Evolutionary conservation across 2,113 vertebrate genomes (phyloP), one percentile per base, ranked within the genome.

Genomic region (Misgurnus anguillicaudatus): DNA sequence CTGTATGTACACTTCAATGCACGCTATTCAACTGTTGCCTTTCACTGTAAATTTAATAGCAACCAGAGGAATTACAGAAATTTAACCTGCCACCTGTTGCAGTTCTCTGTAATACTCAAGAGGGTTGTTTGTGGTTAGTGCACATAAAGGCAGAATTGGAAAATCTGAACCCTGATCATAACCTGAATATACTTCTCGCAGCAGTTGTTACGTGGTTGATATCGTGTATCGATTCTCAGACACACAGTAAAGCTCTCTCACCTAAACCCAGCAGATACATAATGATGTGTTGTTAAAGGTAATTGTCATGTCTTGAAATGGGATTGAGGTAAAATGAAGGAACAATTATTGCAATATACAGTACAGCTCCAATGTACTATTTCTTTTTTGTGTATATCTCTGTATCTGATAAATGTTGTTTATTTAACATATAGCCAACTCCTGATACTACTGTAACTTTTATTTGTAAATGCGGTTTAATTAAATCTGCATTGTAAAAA

Each of bases 221-320:
- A 61, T 31, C 45, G 71, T 61, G 71, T 47, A 61, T 61, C 8
- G 71, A 74, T 74, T 31, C 14, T 74, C 53, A 24, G 57, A 47
- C 5, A 39, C 38, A 47, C 57, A 48, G 77, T 38, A 77, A 66
- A 57, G 51, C 51, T 68, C 38, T 21, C 14, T 42, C 51, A 3
- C 24, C 11, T 5, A n/a, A 78, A 14, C 38, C n/a, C 3, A 16
- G 24, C 39, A 36, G 21, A 60, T 47, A 47, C 65, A 24, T 69
- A 47, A 74, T 61, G 71, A 74, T 51, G 36, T 45, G 76, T 45
- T 57, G 48, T 70, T 68, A 78, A 75, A 74, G 39, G 9, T 24
- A 61, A 74, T 45, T 42, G 57, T 74, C 71, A 74, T 10, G 71
- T 61, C 14, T 74, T 74, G n/a, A 24, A 24, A 47, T 17, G 36